phyloP scores from a whole-genome alignment of 2,113 vertebrate genomes.

The Mirounga angustirostris region DNA sequence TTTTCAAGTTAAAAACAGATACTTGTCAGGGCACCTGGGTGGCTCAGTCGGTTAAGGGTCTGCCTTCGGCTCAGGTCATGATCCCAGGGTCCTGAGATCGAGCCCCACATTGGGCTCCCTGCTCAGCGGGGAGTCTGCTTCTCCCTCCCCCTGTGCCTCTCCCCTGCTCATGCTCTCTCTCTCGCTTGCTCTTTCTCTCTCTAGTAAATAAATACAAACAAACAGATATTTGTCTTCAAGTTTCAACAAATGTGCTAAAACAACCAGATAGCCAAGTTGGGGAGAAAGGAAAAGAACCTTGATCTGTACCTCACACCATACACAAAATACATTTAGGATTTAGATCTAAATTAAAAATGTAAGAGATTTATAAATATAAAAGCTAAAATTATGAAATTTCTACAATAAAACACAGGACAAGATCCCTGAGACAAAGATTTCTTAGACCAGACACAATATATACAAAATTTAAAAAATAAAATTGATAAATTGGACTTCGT shows the following conservation, averaged over 20 bases:
- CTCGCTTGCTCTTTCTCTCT: neutral
- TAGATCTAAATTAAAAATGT: constrained; percentile 11
- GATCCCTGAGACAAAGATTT: neutral
- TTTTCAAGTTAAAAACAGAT: constrained; percentile 24
- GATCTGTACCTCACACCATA: neutral
- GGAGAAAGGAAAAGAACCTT: neutral
- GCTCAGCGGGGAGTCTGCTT: neutral
- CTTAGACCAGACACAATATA: neutral
- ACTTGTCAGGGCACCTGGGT: neutral
- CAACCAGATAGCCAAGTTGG: neutral
- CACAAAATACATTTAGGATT: neutral
- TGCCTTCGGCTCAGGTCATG: neutral
- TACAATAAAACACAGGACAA: neutral
- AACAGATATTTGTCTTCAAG: neutral
- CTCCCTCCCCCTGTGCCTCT: neutral
- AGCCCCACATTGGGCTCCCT: neutral
- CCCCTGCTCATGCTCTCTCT: neutral
- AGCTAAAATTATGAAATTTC: neutral
- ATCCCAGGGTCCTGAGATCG: neutral
- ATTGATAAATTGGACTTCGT: neutral
- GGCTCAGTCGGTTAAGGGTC: neutral
- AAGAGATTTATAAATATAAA: constrained; percentile 23
- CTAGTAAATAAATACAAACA: neutral
- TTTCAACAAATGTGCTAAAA: neutral
- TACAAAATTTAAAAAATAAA: constrained; percentile 40